Conservation (phyloP, 2,113 vertebrate species). For the Triplophysa siluroides region DNA sequence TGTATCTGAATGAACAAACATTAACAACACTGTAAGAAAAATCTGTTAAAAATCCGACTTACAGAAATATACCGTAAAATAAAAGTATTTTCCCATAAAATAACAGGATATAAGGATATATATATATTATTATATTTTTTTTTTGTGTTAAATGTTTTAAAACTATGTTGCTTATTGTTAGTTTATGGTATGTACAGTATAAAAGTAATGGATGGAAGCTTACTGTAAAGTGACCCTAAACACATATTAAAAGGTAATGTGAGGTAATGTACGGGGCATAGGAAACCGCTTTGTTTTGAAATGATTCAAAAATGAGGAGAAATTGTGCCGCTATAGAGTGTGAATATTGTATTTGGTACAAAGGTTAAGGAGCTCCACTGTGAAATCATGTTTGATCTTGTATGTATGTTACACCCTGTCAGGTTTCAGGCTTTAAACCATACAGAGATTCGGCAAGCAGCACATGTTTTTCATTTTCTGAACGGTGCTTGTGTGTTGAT, state of each 20-base stretch:
- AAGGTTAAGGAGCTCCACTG: constrained; percentile 46
- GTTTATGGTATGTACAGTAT: too few species aligned
- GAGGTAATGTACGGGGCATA: neutral
- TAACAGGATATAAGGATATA: too few species aligned
- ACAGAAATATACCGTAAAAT: too few species aligned
- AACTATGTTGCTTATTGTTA: too few species aligned
- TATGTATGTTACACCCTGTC: constrained; percentile 49
- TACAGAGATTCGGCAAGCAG: constrained; percentile 62
- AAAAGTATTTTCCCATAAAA: too few species aligned
- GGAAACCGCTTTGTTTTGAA: neutral
- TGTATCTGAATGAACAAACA: too few species aligned
- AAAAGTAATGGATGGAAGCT: too few species aligned
- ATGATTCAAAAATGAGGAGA: neutral
- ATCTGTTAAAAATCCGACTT: too few species aligned
- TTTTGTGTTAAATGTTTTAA: too few species aligned
- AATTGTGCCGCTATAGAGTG: neutral
- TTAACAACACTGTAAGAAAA: too few species aligned
- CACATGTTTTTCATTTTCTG: constrained; percentile 69
- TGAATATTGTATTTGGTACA: constrained; percentile 7
- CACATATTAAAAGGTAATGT: neutral
- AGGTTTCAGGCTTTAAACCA: constrained; percentile 64
- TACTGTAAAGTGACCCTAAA: neutral
- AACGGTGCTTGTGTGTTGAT: constrained; percentile 64
- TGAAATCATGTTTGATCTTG: constrained; percentile 62
- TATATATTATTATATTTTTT: too few species aligned